A percentile compares a stretch with the other conserved stretches of the same genome.
These are phyloP conservation scores for Synanthedon myopaeformis DNA, from an alignment of 2,888 invertebrate species.

Conservation along the genomic window DNA sequence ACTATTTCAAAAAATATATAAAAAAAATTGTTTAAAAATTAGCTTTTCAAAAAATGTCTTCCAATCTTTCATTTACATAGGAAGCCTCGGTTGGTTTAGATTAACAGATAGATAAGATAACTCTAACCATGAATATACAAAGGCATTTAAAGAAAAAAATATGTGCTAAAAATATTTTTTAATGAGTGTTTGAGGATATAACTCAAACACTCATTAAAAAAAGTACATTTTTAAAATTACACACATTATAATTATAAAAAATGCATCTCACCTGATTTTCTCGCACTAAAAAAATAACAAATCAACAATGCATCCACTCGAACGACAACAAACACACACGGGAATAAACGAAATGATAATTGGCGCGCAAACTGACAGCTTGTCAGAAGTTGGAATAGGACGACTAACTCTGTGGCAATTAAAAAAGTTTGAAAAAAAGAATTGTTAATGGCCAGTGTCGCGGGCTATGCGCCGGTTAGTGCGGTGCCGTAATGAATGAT, in stretches of 20 bases:
- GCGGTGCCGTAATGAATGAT: slow-evolving; percentile 61
- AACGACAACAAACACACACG: slow-evolving; percentile 18
- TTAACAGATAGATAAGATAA: no score
- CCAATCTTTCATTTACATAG: no score
- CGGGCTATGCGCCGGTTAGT: slow-evolving; percentile 45
- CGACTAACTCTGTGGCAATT: neutral
- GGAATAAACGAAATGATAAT: slow-evolving; percentile 22
- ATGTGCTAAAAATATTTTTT: no score
- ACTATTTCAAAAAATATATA: no score
- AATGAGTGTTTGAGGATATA: no score
- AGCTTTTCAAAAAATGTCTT: no score
- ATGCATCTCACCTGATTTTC: neutral
- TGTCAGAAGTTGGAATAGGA: slow-evolving; percentile 11
- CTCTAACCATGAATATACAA: no score
- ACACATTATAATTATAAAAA: neutral
- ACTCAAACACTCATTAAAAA: no score
- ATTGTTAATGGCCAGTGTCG: slow-evolving; percentile 39
- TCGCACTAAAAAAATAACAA: slow-evolving; percentile 10
- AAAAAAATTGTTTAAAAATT: no score
- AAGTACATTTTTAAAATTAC: no score
- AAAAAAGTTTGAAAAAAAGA: slow-evolving; percentile 9
- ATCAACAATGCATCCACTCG: slow-evolving; percentile 11
- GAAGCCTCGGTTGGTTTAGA: no score
- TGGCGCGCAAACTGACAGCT: slow-evolving; percentile 34
- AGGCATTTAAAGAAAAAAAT: no score